Evolutionary conservation across 2,888 invertebrate species (phyloP).

Genomic region (Aplocera efformata): DNA sequence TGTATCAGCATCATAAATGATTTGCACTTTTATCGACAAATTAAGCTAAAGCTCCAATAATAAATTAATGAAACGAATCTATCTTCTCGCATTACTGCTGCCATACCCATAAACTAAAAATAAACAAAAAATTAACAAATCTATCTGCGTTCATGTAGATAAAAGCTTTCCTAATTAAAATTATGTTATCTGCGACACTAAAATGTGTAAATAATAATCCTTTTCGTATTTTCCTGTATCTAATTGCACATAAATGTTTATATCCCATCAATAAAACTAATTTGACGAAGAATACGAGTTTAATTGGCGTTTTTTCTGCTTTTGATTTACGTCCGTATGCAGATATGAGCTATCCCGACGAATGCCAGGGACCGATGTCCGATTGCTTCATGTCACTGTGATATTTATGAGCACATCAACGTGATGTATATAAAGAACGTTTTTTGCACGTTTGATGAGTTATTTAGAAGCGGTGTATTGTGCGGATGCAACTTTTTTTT

Average conservation of each 20-base stretch:
- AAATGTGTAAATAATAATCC: slow-evolving; percentile 18
- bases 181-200: slow-evolving; percentile 23
- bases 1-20: slow-evolving; percentile 3
- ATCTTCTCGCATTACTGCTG: slow-evolving; percentile 8
- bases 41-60: slow-evolving; percentile 17
- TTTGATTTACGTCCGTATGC: slow-evolving; percentile 29
- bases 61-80: slow-evolving; percentile 16
- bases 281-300: slow-evolving; percentile 22
- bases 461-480: slow-evolving; percentile 28
- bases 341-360: slow-evolving; percentile 20
- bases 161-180: slow-evolving; percentile 26
- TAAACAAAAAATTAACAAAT: slow-evolving; percentile 13
- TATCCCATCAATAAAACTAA: slow-evolving; percentile 24
- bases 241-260: slow-evolving; percentile 29
- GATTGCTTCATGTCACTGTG: slow-evolving; percentile 19
- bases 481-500: slow-evolving; percentile 27
- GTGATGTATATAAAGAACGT: slow-evolving; percentile 20
- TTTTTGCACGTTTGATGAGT: slow-evolving; percentile 26
- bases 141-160: slow-evolving; percentile 16
- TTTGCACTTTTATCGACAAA: slow-evolving; percentile 9
- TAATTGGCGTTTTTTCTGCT: slow-evolving; percentile 20
- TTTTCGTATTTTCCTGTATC: slow-evolving; percentile 17
- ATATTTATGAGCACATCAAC: slow-evolving; percentile 23
- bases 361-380: slow-evolving; percentile 9
- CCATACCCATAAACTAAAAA: slow-evolving; percentile 18